Evolutionary conservation across 2,113 vertebrate species (phyloP).

Genomic region (Melanerpes aurifrons): DNA sequence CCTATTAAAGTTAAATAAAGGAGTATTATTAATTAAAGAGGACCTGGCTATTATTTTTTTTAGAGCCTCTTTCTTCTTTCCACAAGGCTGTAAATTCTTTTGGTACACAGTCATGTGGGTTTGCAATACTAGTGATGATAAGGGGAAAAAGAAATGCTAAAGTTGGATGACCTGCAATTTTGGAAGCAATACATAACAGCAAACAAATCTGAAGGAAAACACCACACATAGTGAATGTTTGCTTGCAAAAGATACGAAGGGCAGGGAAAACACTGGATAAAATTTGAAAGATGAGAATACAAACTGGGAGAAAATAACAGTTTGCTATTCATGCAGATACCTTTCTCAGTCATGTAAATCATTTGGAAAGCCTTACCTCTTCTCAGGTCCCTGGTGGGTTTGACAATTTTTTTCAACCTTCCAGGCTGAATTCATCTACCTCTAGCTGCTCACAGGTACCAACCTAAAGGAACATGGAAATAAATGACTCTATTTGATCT

Average conservation of each 20-base stretch:
- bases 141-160: conserved; percentile 10
- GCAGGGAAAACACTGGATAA: conserved; percentile 20
- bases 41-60: neutral
- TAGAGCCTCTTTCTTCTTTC: neutral
- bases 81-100: neutral
- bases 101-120: neutral
- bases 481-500: neutral
- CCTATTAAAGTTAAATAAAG: conserved; percentile 52
- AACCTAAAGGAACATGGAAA: neutral
- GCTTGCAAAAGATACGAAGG: conserved; percentile 24
- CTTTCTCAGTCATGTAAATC: neutral
- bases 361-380: neutral
- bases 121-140: neutral
- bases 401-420: neutral
- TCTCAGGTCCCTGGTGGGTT: neutral
- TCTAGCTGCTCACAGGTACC: neutral
- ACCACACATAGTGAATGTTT: neutral
- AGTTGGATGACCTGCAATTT: conserved; percentile 45
- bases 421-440: neutral
- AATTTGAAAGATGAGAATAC: neutral
- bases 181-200: conserved; percentile 7
- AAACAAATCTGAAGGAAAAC: conserved; percentile 19
- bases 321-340: neutral
- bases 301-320: neutral
- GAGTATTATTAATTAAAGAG: conserved; percentile 52